Base-by-base conservation (phyloP, 2,797 vertebrate genomes). In the Esox masquinongy region DNA sequence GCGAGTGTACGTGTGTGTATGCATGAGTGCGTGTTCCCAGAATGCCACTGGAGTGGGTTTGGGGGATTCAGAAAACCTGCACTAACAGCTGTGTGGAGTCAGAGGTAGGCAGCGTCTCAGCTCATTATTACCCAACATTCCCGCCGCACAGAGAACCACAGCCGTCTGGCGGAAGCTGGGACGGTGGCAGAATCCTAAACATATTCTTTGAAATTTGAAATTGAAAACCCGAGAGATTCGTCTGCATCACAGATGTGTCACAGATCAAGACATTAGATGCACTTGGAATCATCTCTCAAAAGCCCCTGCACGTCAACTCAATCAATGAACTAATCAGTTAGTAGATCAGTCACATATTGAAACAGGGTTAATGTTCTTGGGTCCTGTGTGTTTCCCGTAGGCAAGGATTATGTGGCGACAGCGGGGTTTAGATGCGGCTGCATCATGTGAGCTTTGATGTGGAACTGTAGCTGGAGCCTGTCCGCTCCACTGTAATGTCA, bases 31-130 rank as follows among this genome's bases (percentile, higher is more conserved):
- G 59, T 63, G 70, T 77, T 31, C 50, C 17, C 49, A 53, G 15
- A 24, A 59, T 73, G 79, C 72, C 43, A 36, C 68, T 71, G 67
- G 36, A 73, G 77, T 63, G 73, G 49, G 53, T 59, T 39, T 31
- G 9, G 53, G 73, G 74, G 56, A 39, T 59, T 49, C 24, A 68
- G 39, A 64, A 64, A 66, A 15, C 63, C 26, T n/a, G 47, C 68
- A 70, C 77, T 49, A 90, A 91, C 88, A 91, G 87, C 85, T 89
- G 89, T 87, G 87, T 86, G 78, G 72, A 76, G 79, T 83, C 77
- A 85, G 74, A 82, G 76, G 51, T 78, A 77, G 66, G 16, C 17
- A 68, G 66, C 34, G 12, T 26, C 29, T 66, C 6, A 17, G 43
- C 63, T 29, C 29, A 16, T 12, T 15, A 66, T 66, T 59, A 66